Evolutionary conservation across 2,888 invertebrate genomes (phyloP).

Genomic region (Artemia sp.): DNA sequence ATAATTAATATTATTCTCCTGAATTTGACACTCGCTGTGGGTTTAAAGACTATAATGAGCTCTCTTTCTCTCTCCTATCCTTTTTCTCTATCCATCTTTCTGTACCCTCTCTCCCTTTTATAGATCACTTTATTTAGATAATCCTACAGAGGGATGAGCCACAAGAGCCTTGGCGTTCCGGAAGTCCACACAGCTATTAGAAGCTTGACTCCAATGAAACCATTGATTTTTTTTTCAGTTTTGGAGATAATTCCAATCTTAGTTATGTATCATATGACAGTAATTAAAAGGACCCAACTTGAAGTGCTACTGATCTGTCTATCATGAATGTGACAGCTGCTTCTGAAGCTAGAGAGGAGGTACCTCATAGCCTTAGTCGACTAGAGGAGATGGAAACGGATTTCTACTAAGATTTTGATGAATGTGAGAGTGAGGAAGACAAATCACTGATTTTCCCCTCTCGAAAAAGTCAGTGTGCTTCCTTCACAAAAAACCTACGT

Average conservation of each 20-base stretch:
- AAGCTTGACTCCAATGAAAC: background rate
- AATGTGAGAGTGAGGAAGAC: slow-evolving; percentile 2
- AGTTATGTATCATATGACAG: background rate
- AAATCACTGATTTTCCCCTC: background rate
- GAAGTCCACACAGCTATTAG: background rate
- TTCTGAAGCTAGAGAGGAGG: background rate
- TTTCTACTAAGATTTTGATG: slow-evolving; percentile 6
- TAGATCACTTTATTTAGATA: too few species aligned
- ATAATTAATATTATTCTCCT: too few species aligned
- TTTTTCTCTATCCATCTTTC: too few species aligned
- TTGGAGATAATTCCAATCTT: background rate
- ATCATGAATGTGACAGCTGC: background rate
- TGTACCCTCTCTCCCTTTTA: too few species aligned
- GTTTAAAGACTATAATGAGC: too few species aligned
- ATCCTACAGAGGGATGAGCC: too few species aligned
- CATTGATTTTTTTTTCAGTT: background rate
- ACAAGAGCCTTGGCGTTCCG: background rate
- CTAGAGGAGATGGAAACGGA: slow-evolving; percentile 10
- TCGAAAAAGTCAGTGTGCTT: too few species aligned
- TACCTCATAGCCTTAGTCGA: background rate
- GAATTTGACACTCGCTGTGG: too few species aligned
- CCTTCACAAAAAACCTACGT: too few species aligned
- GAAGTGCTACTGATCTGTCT: background rate
- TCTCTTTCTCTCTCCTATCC: too few species aligned
- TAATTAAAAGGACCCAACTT: background rate